Percentiles rank a stretch among this genome's conserved stretches.
Evolutionary conservation across 2,113 vertebrate genomes (phyloP).

Genomic region (Motacilla alba): DNA sequence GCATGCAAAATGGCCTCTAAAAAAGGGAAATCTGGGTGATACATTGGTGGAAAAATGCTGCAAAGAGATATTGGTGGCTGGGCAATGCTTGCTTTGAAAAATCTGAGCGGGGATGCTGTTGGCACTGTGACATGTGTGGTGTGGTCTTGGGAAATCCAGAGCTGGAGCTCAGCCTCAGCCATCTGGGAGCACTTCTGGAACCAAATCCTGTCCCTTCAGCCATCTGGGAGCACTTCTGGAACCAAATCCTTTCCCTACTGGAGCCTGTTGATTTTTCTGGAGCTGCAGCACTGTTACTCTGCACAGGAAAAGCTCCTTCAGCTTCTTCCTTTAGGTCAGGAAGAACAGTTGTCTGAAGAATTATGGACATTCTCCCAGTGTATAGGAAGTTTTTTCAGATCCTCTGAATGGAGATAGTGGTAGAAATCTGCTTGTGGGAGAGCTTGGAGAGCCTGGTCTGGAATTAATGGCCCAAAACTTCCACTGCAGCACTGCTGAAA

Average conservation of each 20-base stretch:
- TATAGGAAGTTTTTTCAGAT: not conserved
- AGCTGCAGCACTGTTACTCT: not conserved
- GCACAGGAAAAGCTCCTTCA: not conserved
- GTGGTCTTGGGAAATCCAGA: not conserved
- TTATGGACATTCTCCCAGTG: not conserved
- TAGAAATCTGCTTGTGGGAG: not conserved
- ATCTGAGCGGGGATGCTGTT: not conserved
- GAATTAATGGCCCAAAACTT: not conserved
- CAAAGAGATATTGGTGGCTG: not conserved
- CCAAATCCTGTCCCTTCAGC: not conserved
- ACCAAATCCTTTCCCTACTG: not conserved
- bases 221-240: not conserved
- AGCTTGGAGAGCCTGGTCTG: not conserved
- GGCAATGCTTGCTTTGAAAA: not conserved
- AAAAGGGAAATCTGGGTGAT: not conserved
- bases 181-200: not conserved
- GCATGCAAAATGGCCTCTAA: not conserved
- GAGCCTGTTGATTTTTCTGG: not conserved
- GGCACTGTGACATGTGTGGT: rapidly evolving
- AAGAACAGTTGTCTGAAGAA: not conserved
- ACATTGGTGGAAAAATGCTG: not conserved
- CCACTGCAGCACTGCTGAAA: not conserved
- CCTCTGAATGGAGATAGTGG: not conserved
- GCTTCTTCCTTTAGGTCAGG: not conserved
- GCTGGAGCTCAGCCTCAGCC: not conserved